Percentiles rank a stretch among this genome's conserved stretches.
Evolutionary conservation across 1,140 invertebrate species (phyloP).

Genomic region (Drosophila aff.): DNA sequence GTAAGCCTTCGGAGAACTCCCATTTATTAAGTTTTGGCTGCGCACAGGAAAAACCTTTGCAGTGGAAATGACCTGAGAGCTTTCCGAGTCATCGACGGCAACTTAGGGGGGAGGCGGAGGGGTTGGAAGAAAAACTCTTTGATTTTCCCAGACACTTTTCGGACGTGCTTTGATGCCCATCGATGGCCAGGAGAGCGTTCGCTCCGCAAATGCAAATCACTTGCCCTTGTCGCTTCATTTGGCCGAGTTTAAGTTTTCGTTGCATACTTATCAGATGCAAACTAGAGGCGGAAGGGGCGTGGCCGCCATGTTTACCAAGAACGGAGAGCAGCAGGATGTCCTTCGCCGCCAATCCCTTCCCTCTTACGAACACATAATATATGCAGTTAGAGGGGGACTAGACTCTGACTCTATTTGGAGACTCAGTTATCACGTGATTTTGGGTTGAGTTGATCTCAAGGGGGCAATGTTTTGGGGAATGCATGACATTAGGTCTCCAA

Average conservation of each 20-base stretch:
- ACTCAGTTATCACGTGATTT: slow-evolving; percentile 2
- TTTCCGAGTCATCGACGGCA: slow-evolving; percentile 14
- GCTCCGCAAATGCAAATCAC: slow-evolving; percentile 36
- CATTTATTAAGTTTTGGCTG: not conserved
- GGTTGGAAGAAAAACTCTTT: slow-evolving; percentile 28
- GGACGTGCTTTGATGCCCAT: slow-evolving; percentile 42
- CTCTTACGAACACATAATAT: not conserved
- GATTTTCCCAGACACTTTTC: slow-evolving; percentile 35
- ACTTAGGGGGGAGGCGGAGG: too few species aligned
- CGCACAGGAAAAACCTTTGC: not conserved
- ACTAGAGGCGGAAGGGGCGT: not conserved
- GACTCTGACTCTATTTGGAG: not conserved
- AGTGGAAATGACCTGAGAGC: slow-evolving; percentile 9
- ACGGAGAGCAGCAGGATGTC: not conserved
- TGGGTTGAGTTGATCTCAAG: not conserved
- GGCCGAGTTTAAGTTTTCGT: slow-evolving; percentile 19
- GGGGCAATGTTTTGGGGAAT: too few species aligned
- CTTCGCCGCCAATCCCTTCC: not conserved
- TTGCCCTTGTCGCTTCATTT: slow-evolving; percentile 47
- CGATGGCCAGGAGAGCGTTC: slow-evolving; percentile 13
- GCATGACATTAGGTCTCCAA: not conserved
- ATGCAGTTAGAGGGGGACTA: slow-evolving; percentile 2
- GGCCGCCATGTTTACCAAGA: slow-evolving; percentile 5
- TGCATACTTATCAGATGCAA: slow-evolving; percentile 28
- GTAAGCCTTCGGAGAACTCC: not conserved